Evolutionary conservation across 1,140 invertebrate genomes (phyloP).

Genomic region (Agrypnia vestita): DNA sequence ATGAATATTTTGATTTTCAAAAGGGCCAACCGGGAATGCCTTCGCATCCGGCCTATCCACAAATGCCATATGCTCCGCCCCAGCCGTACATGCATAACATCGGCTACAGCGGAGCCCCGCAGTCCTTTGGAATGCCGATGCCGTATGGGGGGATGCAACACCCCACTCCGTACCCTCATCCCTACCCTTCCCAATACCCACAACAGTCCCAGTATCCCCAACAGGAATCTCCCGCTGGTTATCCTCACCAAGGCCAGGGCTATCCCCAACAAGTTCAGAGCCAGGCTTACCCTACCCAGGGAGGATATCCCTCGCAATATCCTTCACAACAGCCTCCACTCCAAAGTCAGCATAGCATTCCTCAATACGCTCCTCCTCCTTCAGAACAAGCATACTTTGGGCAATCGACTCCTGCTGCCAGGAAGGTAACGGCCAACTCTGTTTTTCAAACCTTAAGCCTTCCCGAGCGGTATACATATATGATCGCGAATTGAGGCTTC

Average conservation of each 20-base stretch:
- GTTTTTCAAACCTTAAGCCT: background rate
- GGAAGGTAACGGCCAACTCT: constrained; percentile 53
- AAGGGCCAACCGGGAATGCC: constrained; percentile 65
- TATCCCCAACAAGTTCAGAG: constrained; percentile 57
- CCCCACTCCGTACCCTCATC: constrained; percentile 63
- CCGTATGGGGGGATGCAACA: constrained; percentile 67
- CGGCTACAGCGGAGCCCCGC: constrained; percentile 69
- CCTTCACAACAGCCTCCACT: constrained; percentile 44
- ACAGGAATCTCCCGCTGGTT: constrained; percentile 61
- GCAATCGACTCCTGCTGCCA: constrained; percentile 27
- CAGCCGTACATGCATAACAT: constrained; percentile 71
- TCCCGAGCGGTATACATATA: background rate
- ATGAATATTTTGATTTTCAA: constrained; percentile 63
- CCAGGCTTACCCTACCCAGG: constrained; percentile 58
- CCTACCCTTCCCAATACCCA: constrained; percentile 53
- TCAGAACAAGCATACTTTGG: constrained; percentile 37
- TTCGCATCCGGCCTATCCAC: constrained; percentile 56
- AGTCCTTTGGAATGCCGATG: constrained; percentile 71
- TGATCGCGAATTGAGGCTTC: too few relatives aligned
- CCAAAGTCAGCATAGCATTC: constrained; percentile 42
- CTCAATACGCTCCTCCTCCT: constrained; percentile 49
- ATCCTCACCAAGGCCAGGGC: constrained; percentile 36
- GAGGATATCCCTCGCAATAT: constrained; percentile 61
- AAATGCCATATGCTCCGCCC: constrained; percentile 65
- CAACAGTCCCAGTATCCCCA: constrained; percentile 56